Percentiles rank a stretch among this genome's conserved stretches.
Evolutionary conservation across 2,797 vertebrate genomes (phyloP).

Genomic region (Percopsis omiscomaycus): DNA sequence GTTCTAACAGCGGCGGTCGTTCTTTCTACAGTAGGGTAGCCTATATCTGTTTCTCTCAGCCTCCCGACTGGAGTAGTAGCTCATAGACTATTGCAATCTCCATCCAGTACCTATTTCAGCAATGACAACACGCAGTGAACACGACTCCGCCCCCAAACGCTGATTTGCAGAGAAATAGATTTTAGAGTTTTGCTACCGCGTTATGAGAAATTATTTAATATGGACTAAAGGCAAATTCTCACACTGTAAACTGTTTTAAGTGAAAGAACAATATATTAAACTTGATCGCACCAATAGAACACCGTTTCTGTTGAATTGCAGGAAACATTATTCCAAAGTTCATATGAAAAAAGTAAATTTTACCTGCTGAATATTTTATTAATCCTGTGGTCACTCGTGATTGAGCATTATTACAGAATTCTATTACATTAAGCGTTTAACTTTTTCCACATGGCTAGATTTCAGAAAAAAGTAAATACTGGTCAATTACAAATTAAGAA

Average conservation of each 20-base stretch:
- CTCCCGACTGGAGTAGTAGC: conserved; percentile 62
- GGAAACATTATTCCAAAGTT: conserved; percentile 33
- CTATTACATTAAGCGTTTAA: no score
- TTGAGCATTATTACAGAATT: no score
- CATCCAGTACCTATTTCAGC: conserved; percentile 59
- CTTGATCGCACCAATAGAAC: conserved; percentile 10
- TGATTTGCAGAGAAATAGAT: not conserved
- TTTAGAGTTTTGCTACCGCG: not conserved
- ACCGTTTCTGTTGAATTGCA: conserved; percentile 62
- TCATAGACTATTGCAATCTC: conserved; percentile 35
- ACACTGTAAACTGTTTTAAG: no score
- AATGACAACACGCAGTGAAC: conserved; percentile 59
- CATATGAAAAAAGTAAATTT: not conserved
- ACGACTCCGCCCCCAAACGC: conserved; percentile 61
- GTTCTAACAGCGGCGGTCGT: conserved; percentile 7
- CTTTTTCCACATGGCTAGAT: no score
- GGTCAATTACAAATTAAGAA: no score
- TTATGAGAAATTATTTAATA: not conserved
- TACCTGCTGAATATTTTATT: not conserved
- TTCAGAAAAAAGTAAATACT: no score
- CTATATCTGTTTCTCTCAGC: conserved; percentile 54
- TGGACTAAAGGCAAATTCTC: not conserved
- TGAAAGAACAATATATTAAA: no score
- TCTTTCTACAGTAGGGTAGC: conserved; percentile 27
- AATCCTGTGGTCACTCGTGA: not conserved